phyloP scores from a whole-genome alignment of 2,888 invertebrate species.

The Limenitis camilla region DNA sequence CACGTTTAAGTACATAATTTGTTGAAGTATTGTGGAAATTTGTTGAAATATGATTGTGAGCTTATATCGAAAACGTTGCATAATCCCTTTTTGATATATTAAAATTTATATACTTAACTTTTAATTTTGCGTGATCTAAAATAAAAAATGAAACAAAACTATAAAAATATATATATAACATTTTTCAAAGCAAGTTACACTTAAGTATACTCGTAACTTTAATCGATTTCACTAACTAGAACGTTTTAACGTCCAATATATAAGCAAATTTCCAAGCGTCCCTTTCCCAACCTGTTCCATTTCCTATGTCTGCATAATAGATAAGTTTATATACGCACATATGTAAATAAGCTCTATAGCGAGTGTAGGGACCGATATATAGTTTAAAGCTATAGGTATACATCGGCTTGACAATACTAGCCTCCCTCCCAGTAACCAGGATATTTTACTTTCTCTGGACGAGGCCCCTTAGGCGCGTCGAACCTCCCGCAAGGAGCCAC shows the following conservation, averaged over 20 bases:
- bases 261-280: constrained; percentile 55
- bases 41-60: too few relatives aligned
- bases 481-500: constrained; percentile 37
- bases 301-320: constrained; percentile 72
- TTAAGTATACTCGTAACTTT: not conserved
- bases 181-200: too few relatives aligned
- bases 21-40: too few relatives aligned
- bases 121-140: too few relatives aligned
- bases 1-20: too few relatives aligned
- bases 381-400: constrained; percentile 73
- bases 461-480: constrained; percentile 65
- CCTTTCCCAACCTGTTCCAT: constrained; percentile 61
- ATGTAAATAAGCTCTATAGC: constrained; percentile 67
- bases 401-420: constrained; percentile 72
- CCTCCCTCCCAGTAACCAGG: constrained; percentile 72
- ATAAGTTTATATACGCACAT: constrained; percentile 65
- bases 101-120: too few relatives aligned
- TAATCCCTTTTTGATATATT: too few relatives aligned
- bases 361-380: constrained; percentile 63
- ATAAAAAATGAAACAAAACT: too few relatives aligned
- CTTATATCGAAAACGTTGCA: too few relatives aligned
- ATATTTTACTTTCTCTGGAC: constrained; percentile 74
- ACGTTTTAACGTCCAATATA: constrained; percentile 47
- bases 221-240: constrained; percentile 43
- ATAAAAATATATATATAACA: too few relatives aligned